Base-by-base conservation (phyloP, 1,140 invertebrate genomes). In the Drosophila ficusphila region DNA sequence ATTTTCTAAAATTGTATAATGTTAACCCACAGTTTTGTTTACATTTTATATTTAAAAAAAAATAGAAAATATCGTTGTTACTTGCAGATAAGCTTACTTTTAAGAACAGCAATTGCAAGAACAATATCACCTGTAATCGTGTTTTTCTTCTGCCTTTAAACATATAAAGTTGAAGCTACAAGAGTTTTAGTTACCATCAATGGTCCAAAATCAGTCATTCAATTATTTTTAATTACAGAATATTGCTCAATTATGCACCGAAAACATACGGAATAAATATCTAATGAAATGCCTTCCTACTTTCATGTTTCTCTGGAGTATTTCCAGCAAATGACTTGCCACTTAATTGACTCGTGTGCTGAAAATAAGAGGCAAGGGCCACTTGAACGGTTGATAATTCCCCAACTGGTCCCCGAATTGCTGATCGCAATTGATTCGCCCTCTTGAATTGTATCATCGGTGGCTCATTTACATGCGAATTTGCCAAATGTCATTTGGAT, bases 401-500 rank as follows among this genome's bases (percentile, higher is more conserved):
- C 41, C 42, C 62, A 65, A 34, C 16, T 67, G 58, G 58, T 51
- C 7, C 2, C n/a, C 12, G 16, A 25, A 41, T 33, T 25, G 33
- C 44, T 2, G 46, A 33, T n/a, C 51, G 44, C 44, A 65, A 67
- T 67, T 65, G 62, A 67, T 65, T 65, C 39, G 27, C n/a, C 41
- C 27, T n/a, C 11, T n/a, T 11, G 27, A 33, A 38, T 9, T 42
- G 34, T 27, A 64, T 65, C 58, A 65, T 42, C 60, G 19, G 60
- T 4, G 16, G 60, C 34, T 65, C 62, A 67, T 65, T 65, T 65
- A 49, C 62, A 65, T 65, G 58, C 18, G 42, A 67, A 33, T 65
- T 67, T 67, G 44, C 62, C 62, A 52, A 67, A 67, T 67, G 62
- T 27, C 62, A 67, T 67, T 67, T 52, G 27, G 62, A 67, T 67